Conservation (phyloP, 2,888 invertebrate species). For the Amphipyra tragopoginis region DNA sequence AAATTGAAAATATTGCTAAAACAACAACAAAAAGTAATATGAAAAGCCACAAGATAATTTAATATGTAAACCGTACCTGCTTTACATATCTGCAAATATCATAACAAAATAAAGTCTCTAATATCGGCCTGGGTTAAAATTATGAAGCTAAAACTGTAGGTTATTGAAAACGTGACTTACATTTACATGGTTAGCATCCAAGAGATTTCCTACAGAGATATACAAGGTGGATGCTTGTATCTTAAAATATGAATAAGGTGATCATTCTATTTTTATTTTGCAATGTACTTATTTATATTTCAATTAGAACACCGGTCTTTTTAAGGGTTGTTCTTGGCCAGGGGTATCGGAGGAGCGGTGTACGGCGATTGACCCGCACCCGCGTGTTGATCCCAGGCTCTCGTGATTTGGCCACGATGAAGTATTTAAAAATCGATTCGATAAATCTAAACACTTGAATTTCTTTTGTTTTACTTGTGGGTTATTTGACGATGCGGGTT, state of each 20-base stretch:
- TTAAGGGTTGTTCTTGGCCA: background rate
- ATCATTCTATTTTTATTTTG: constrained; percentile 20
- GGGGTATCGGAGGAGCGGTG: no score
- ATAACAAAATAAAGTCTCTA: constrained; percentile 87
- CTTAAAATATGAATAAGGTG: constrained; percentile 27
- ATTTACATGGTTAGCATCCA: constrained; percentile 84
- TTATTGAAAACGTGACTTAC: constrained; percentile 90
- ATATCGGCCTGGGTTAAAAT: constrained; percentile 88
- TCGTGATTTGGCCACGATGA: no score
- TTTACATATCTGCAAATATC: constrained; percentile 76
- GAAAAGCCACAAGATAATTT: constrained; percentile 47
- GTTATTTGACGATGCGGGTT: no score
- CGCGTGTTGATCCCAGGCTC: no score
- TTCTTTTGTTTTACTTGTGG: no score
- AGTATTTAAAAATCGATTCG: no score
- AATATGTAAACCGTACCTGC: constrained; percentile 66
- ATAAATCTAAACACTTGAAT: no score
- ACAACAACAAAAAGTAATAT: constrained; percentile 27
- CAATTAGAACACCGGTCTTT: background rate
- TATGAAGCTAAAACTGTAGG: constrained; percentile 90
- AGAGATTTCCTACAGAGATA: constrained; percentile 76
- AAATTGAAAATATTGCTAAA: constrained; percentile 10
- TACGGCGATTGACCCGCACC: no score
- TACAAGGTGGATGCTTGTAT: constrained; percentile 35
- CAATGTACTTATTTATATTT: background rate